Conservation (phyloP, 2,797 vertebrate genomes). For the Arvicola amphibius region DNA sequence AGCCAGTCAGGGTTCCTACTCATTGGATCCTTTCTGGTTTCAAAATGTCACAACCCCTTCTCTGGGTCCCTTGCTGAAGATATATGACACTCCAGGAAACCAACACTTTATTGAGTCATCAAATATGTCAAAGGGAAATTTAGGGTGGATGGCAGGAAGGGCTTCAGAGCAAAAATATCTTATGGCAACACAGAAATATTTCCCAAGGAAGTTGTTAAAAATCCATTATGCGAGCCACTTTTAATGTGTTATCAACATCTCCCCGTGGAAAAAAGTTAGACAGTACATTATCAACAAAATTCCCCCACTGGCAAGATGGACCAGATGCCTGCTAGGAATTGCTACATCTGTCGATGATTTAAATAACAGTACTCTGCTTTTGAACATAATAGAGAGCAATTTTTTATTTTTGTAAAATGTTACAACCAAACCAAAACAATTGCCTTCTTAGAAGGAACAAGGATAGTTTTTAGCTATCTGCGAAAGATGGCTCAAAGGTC, state of each 20-base stretch:
- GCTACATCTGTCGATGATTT: neutral
- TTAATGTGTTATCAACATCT: slow-evolving; percentile 49
- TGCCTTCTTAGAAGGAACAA: neutral
- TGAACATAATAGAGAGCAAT: neutral
- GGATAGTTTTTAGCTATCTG: neutral
- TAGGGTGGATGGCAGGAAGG: slow-evolving; percentile 12
- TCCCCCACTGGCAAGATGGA: neutral
- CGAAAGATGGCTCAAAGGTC: neutral
- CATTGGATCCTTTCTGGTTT: neutral
- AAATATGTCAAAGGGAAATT: slow-evolving; percentile 52
- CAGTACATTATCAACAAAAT: neutral
- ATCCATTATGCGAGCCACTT: slow-evolving; percentile 49
- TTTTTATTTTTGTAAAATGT: neutral
- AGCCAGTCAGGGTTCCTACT: neutral
- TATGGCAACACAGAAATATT: slow-evolving; percentile 57
- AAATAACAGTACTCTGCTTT: neutral
- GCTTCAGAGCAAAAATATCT: slow-evolving; percentile 26
- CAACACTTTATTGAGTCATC: slow-evolving; percentile 4
- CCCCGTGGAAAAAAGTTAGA: neutral
- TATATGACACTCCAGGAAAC: neutral
- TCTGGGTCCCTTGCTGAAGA: too few species aligned
- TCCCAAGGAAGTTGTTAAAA: slow-evolving; percentile 73
- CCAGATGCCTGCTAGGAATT: neutral
- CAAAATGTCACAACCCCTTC: neutral
- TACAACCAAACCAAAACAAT: neutral